Evolutionary conservation across 2,888 invertebrate species (phyloP).

Genomic region (Anaspis maculata): DNA sequence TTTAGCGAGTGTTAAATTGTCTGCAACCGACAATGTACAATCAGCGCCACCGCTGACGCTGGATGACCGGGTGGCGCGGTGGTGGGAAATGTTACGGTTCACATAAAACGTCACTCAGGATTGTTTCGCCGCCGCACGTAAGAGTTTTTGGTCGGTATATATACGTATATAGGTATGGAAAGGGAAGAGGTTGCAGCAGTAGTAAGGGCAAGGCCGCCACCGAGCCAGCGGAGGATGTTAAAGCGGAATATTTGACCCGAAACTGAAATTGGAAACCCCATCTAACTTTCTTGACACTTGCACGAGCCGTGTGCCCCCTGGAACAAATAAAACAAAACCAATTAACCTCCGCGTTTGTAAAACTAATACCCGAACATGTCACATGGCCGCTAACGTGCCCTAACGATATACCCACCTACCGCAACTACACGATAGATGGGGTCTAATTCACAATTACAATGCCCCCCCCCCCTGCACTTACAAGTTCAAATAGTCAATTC

Average conservation of each 20-base stretch:
- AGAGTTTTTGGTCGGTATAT: slow-evolving; percentile 13
- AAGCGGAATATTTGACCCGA: slow-evolving; percentile 16
- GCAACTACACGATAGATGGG: no score
- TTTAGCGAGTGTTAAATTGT: slow-evolving; percentile 15
- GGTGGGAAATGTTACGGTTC: slow-evolving; percentile 14
- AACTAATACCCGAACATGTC: slow-evolving; percentile 13
- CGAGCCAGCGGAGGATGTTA: slow-evolving; percentile 15
- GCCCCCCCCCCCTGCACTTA: no score
- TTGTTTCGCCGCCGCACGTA: slow-evolving; percentile 12
- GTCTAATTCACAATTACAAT: no score
- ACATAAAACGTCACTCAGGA: slow-evolving; percentile 12
- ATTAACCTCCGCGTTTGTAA: slow-evolving; percentile 14
- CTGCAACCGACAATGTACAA: slow-evolving; percentile 14
- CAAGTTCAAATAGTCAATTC: no score
- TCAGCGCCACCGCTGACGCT: slow-evolving; percentile 10
- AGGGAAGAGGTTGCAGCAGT: no score
- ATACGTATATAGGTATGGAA: no score
- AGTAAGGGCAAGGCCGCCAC: no score
- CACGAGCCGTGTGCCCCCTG: slow-evolving; percentile 12
- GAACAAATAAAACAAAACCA: slow-evolving; percentile 16
- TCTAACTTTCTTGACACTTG: slow-evolving; percentile 17
- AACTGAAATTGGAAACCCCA: slow-evolving; percentile 16
- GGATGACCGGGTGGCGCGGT: no score
- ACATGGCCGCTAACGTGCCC: background rate
- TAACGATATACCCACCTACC: no score